Evolutionary conservation across 2,888 invertebrate species (phyloP), one percentile per base, ranked within the genome.

Genomic region (Dioctria linearis): DNA sequence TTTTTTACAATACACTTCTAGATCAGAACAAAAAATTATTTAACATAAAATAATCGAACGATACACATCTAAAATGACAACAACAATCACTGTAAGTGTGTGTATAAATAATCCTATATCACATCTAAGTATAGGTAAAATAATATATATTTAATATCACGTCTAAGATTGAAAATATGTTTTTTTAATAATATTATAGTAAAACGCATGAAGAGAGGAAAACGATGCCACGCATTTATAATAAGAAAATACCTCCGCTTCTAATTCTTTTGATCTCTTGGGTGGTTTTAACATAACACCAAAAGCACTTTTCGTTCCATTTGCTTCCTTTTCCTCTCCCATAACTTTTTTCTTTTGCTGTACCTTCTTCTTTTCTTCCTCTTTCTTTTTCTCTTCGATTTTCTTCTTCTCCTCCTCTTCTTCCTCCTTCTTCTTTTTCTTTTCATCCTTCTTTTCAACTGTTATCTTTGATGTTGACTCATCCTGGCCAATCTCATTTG

Each of bases 401-500:
- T 90, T 90, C 89, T 43, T 90, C 88, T 76, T 90, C 86, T 91
- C 90, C 82, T 88, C 88, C 57, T 86, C 86, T 78, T 87, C 87
- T 78, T 88, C 88, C 80, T 90, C 90, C 78, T 91, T 89, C 84
- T 92, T 92, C 87, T 91, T 91, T 87, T 91, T 88, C 83, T 90
- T 88, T 6, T 90, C 89, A 69, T 88, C 86, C 81, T 87, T 88
- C 89, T 92, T 92, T 86, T 91, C 92, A 9, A 99, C 94, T 39
- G 94, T 95, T 80, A 99, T 91, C 85, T 95, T 94, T 67, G 98
- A 96, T 65, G 93, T 93, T 2, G 95, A 95, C 86, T 96, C 95
- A 85, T 96, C 97, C 87, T 95, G 94, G 73, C 99, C 99, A 85
- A 93, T 94, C 87, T 97, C 96, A 88, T 98, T 99, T 86, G 93